Conservation (phyloP, 2,888 invertebrate species). For the Tiphia femorata region DNA sequence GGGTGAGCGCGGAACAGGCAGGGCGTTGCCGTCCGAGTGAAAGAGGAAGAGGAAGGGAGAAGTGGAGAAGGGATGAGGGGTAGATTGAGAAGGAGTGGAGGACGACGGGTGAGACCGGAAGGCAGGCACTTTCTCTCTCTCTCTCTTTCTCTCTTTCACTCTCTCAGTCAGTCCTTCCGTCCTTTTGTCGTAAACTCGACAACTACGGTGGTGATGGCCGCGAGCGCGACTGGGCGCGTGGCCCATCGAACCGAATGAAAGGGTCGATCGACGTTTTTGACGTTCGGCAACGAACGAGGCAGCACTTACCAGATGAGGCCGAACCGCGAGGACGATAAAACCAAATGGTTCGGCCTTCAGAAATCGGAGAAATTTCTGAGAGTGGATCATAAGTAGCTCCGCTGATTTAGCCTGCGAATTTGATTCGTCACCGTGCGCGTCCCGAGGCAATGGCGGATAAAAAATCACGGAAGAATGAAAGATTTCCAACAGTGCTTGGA, state of each 20-base stretch:
- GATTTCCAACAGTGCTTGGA: no score
- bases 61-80: no score
- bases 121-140: constrained; percentile 14
- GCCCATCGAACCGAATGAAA: constrained; percentile 43
- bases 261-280: constrained; percentile 52
- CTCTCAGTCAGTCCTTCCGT: constrained; percentile 12
- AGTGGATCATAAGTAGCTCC: constrained; percentile 24
- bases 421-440: no score
- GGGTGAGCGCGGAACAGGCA: constrained; percentile 14
- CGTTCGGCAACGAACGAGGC: constrained; percentile 35
- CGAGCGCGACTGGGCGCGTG: constrained; percentile 14
- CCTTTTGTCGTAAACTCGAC: constrained; percentile 36
- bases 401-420: no score
- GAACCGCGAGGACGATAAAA: constrained; percentile 40
- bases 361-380: constrained; percentile 31
- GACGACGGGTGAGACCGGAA: constrained; percentile 31
- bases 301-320: constrained; percentile 47
- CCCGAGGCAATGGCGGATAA: no score
- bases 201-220: constrained; percentile 17
- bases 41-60: background rate
- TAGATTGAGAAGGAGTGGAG: background rate
- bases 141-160: background rate
- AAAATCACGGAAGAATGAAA: no score
- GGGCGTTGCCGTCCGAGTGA: background rate
- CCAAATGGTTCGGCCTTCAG: constrained; percentile 31